Conservation (phyloP, 2,113 vertebrate species). For the Gasterosteus aculeatus region DNA sequence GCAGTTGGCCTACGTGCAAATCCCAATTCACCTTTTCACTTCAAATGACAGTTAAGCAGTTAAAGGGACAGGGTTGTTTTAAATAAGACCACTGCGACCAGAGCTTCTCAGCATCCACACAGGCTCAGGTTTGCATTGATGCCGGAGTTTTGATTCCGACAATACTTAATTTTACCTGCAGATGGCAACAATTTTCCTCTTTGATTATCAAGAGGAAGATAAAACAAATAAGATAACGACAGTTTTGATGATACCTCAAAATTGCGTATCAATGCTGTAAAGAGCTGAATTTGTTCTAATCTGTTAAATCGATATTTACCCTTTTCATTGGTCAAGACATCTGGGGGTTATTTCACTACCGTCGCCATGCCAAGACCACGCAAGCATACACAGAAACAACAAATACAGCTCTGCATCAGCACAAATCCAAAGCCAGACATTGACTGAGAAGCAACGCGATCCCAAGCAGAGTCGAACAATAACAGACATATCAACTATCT, state of each 20-base stretch:
- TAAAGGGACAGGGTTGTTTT: background rate
- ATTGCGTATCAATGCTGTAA: background rate
- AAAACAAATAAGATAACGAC: slow-evolving; percentile 8
- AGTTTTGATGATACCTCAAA: background rate
- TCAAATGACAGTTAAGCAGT: slow-evolving; percentile 31
- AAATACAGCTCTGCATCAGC: slow-evolving; percentile 33
- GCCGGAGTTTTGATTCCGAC: background rate
- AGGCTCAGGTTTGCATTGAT: background rate
- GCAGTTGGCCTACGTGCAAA: slow-evolving; percentile 41
- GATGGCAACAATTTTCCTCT: slow-evolving; percentile 59
- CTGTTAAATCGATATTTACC: slow-evolving; percentile 14
- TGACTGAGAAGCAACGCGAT: slow-evolving; percentile 63
- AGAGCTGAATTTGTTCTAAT: background rate
- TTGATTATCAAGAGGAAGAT: background rate
- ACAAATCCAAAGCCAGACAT: slow-evolving; percentile 46
- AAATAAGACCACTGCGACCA: background rate
- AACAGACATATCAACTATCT: slow-evolving; percentile 79
- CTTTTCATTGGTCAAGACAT: slow-evolving; percentile 7
- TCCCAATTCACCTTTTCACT: slow-evolving; percentile 16
- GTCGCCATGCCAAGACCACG: slow-evolving; percentile 25
- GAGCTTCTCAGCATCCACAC: background rate
- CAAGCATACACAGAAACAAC: slow-evolving; percentile 23
- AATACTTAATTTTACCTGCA: slow-evolving; percentile 59
- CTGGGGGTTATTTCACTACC: background rate
- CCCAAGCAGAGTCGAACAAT: slow-evolving; percentile 68